Evolutionary conservation across 2,113 vertebrate species (phyloP).

Genomic region (Mus musculus): GRCm39 chr6:106097001-106097500

Average conservation of each 20-base stretch:
- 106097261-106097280: constrained; percentile 35
- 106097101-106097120: background rate
- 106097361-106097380: background rate
- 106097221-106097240: background rate
- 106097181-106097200: fast-evolving
- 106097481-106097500: background rate
- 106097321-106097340: background rate
- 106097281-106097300: constrained; percentile 28
- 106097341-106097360: constrained; percentile 9
- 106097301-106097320: background rate
- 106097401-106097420: constrained; percentile 44
- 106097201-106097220: background rate
- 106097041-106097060: constrained; percentile 15
- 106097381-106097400: background rate
- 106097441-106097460: background rate
- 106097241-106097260: background rate
- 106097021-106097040: background rate
- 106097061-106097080: background rate
- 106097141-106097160: background rate
- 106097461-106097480: background rate
- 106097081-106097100: background rate
- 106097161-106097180: background rate
- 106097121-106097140: background rate
- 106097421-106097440: background rate
- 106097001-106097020: too few species aligned